Evolutionary conservation across 2,113 vertebrate genomes (phyloP).

Genomic region (Furnarius figulus): DNA sequence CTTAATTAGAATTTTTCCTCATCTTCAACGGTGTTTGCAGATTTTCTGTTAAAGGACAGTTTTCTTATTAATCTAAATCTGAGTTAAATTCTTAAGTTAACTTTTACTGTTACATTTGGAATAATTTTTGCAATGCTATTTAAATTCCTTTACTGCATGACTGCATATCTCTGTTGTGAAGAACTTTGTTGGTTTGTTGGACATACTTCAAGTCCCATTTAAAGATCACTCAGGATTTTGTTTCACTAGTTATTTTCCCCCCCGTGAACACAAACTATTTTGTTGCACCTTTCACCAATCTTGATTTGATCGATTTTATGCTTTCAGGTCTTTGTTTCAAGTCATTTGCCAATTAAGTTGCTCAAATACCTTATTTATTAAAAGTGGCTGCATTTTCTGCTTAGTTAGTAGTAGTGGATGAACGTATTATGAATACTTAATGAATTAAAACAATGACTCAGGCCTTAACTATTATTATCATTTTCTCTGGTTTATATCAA

Average conservation of each 20-base stretch:
- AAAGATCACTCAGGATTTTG: slow-evolving; percentile 19
- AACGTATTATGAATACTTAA: background rate
- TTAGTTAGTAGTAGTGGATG: background rate
- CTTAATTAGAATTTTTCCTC: background rate
- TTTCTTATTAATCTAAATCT: background rate
- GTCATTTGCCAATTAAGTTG: slow-evolving; percentile 27
- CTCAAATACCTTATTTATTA: slow-evolving; percentile 35
- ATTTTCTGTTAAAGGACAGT: background rate
- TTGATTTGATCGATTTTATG: slow-evolving; percentile 20
- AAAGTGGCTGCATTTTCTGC: slow-evolving; percentile 11
- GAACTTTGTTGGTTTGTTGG: slow-evolving; percentile 11
- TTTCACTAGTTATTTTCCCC: slow-evolving; percentile 47
- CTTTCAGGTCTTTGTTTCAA: slow-evolving; percentile 9
- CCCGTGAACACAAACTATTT: slow-evolving; percentile 15
- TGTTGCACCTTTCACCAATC: background rate
- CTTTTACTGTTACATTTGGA: background rate
- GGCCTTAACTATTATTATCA: background rate
- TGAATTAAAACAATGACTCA: background rate
- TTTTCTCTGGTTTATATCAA: background rate
- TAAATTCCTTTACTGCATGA: slow-evolving; percentile 27
- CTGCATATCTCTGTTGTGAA: background rate
- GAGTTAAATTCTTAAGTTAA: background rate
- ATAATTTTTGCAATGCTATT: background rate
- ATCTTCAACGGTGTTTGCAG: background rate
- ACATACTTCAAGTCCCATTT: slow-evolving; percentile 4